Conservation (phyloP, 2,888 invertebrate species). For the Apodemia hepburni region DNA sequence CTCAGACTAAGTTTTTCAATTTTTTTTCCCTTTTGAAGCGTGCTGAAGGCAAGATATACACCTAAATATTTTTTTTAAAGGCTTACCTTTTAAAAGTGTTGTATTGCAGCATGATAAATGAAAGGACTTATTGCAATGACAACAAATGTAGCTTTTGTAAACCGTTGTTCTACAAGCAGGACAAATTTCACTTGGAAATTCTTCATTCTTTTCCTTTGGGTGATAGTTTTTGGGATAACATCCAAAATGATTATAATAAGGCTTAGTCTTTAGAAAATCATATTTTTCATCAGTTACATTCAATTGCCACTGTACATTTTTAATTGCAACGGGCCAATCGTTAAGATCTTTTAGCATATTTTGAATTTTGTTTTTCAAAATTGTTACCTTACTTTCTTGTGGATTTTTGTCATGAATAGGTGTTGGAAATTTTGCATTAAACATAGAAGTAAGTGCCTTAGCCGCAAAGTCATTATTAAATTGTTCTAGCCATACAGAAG, state of each 20-base stretch:
- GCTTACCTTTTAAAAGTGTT: too few species aligned
- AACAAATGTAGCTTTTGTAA: not conserved
- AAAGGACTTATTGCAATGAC: not conserved
- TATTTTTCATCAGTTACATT: not conserved
- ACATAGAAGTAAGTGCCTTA: not conserved
- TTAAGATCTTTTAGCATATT: not conserved
- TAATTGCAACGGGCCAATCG: not conserved
- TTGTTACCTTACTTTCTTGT: not conserved
- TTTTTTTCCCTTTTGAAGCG: too few species aligned
- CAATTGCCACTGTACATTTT: not conserved
- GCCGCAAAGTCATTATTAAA: not conserved
- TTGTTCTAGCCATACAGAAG: not conserved
- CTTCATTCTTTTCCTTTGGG: not conserved
- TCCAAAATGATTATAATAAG: not conserved
- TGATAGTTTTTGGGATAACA: not conserved
- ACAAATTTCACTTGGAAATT: not conserved
- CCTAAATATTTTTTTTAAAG: too few species aligned
- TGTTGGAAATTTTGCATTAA: not conserved
- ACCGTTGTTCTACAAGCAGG: not conserved
- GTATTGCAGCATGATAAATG: too few species aligned
- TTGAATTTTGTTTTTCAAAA: not conserved
- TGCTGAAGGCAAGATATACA: too few species aligned
- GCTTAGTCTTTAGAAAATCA: not conserved
- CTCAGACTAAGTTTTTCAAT: too few species aligned
- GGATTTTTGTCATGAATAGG: not conserved